Base-by-base conservation (phyloP, 1,140 invertebrate species). In the Sycobia sp. region DNA sequence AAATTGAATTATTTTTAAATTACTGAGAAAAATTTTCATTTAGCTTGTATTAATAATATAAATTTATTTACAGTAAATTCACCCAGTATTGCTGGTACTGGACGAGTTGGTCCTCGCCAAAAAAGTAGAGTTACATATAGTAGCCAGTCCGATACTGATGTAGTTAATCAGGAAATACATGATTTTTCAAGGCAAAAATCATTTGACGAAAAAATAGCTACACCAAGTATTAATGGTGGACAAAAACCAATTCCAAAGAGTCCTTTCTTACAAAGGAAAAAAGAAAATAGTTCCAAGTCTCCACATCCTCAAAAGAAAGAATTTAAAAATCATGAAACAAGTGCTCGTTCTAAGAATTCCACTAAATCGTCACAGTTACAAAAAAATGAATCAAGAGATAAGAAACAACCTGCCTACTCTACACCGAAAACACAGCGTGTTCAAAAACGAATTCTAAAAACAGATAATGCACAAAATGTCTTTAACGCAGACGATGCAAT, bases 101-200 rank as follows among this genome's bases (percentile, higher is more conserved):
- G 80, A 43, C 70, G 80, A 67, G 80, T 82, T n/a, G 80, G 81
- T 11, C 80, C 79, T 34, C 72, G 81, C n/a, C 78, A 82, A 62
- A 77, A 75, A 23, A 72, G 72, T 18, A 69, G 75, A n/a, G 27
- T 80, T 22, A 77, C 76, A 9, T 82, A 82, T 38, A 80, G 76
- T 51, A 76, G 79, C 55, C 76, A 80, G 29, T 75, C 74, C 0
- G 79, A 80, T 39, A 59, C 63, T 20, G 77, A 82, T 23, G 9
- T 56, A 13, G 53, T 47, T 16, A 50, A 51, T 9, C 47, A 69
- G 4, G 71, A 78, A 16, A 13, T 18, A 59, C 72, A 29, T 2
- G 59, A 62, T 50, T 58, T 70, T 66, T 54, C 56, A 25, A 62
- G 69, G 14, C 74, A 72, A 51, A 76, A 73, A 47, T 76, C 69